Evolutionary conservation across 2,888 invertebrate genomes (phyloP).

Genomic region (Melanchra persicariae): DNA sequence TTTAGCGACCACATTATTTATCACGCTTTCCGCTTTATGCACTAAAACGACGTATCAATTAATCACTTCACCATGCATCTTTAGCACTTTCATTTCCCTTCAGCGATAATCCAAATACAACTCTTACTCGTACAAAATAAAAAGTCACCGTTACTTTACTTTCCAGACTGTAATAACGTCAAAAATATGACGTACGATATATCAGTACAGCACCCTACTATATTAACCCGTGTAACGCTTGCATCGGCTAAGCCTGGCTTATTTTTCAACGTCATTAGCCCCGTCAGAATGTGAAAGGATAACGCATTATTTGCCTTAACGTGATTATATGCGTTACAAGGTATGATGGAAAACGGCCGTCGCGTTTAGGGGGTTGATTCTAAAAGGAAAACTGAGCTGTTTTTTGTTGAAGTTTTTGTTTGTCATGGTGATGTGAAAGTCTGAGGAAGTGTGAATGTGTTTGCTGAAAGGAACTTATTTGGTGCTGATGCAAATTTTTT

Average conservation of each 20-base stretch:
- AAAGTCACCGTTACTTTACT: constrained; percentile 73
- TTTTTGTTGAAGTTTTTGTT: constrained; percentile 21
- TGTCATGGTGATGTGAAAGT: constrained; percentile 31
- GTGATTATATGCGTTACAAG: constrained; percentile 70
- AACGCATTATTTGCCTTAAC: constrained; percentile 74
- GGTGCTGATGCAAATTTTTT: not conserved
- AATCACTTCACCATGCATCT: constrained; percentile 39
- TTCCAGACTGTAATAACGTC: constrained; percentile 67
- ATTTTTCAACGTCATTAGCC: constrained; percentile 78
- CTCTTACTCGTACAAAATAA: constrained; percentile 58
- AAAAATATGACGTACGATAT: constrained; percentile 74
- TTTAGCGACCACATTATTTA: not conserved
- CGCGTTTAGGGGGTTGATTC: constrained; percentile 56
- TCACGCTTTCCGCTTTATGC: not conserved
- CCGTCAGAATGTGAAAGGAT: constrained; percentile 76
- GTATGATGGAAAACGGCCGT: constrained; percentile 61
- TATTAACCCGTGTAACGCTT: constrained; percentile 70
- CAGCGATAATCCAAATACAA: constrained; percentile 50
- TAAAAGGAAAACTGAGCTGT: constrained; percentile 50
- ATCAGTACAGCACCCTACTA: constrained; percentile 73
- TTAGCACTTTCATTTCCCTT: constrained; percentile 45
- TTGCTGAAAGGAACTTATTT: not conserved
- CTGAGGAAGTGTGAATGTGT: not conserved
- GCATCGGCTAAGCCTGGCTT: constrained; percentile 76
- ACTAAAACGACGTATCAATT: constrained; percentile 5